Percentiles rank a stretch among this genome's conserved stretches.
Evolutionary conservation across 2,888 invertebrate species (phyloP).

Genomic region (Drosophila setosimentum): DNA sequence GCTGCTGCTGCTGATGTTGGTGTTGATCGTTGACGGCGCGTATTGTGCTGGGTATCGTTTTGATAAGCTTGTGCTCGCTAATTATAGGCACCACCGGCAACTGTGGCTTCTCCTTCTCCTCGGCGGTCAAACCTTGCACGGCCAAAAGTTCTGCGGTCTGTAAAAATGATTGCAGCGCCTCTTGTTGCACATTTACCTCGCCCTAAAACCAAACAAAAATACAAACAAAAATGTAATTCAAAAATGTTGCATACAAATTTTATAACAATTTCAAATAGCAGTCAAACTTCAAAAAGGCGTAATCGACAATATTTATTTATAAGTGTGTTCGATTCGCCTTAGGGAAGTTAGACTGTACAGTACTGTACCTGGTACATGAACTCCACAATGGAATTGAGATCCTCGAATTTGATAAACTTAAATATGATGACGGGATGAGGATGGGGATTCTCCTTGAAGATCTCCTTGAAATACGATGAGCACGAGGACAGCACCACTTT

Average conservation of each 20-base stretch:
- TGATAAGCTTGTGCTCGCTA: slow-evolving; percentile 84
- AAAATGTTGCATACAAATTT: background rate
- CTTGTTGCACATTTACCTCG: slow-evolving; percentile 92
- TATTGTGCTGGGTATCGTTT: slow-evolving; percentile 85
- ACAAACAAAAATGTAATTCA: background rate
- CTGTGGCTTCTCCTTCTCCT: slow-evolving; percentile 84
- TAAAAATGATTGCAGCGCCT: slow-evolving; percentile 91
- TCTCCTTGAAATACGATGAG: slow-evolving; percentile 91
- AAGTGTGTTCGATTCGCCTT: background rate
- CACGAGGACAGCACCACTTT: slow-evolving; percentile 94
- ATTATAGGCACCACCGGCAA: slow-evolving; percentile 76
- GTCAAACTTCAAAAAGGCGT: background rate
- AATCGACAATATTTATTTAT: background rate
- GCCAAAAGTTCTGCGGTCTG: slow-evolving; percentile 91
- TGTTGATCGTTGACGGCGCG: slow-evolving; percentile 81
- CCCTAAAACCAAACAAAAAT: slow-evolving; percentile 85
- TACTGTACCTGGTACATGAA: slow-evolving; percentile 89
- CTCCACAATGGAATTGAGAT: slow-evolving; percentile 91
- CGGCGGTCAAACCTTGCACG: slow-evolving; percentile 90
- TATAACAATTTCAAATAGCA: background rate
- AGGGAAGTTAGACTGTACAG: background rate
- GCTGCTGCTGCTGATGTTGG: slow-evolving; percentile 65
- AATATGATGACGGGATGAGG: slow-evolving; percentile 93
- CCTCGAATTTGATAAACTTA: slow-evolving; percentile 91
- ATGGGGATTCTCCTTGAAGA: slow-evolving; percentile 91